These are phyloP conservation scores for Dorcus parallelipipedus DNA, from an alignment of 2,888 invertebrate genomes.

Conservation along the genomic window DNA sequence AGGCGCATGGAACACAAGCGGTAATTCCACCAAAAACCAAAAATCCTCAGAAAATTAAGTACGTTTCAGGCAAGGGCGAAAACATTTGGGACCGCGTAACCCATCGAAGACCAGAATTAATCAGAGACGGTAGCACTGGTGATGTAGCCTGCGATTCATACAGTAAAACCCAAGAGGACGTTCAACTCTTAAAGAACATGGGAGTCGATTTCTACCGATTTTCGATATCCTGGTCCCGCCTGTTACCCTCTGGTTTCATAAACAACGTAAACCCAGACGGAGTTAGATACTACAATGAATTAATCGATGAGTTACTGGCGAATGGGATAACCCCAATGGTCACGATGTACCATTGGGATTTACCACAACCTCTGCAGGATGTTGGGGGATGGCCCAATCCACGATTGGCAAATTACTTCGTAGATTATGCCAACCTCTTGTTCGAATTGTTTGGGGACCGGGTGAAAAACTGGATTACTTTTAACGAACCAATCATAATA, in stretches of 20 bases:
- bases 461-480: constrained; percentile 24
- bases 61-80: constrained; percentile 55
- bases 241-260: constrained; percentile 57
- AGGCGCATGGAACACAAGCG: constrained; percentile 30
- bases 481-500: constrained; percentile 23
- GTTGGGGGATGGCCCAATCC: constrained; percentile 66
- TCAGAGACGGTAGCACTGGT: constrained; percentile 56
- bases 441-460: constrained; percentile 49
- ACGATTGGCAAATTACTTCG: constrained; percentile 57
- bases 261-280: constrained; percentile 59
- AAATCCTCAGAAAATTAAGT: no score
- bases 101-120: constrained; percentile 51
- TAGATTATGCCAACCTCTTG: constrained; percentile 57
- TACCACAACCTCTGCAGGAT: constrained; percentile 56
- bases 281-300: constrained; percentile 59
- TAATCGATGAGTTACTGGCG: constrained; percentile 56
- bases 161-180: constrained; percentile 60
- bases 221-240: constrained; percentile 65
- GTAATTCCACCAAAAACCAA: constrained; percentile 9
- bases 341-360: constrained; percentile 65
- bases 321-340: constrained; percentile 57
- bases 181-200: constrained; percentile 54
- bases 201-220: constrained; percentile 59
- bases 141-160: constrained; percentile 67
- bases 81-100: constrained; percentile 68